Conservation (phyloP, 2,888 invertebrate genomes). For the Drosophila atripex region DNA sequence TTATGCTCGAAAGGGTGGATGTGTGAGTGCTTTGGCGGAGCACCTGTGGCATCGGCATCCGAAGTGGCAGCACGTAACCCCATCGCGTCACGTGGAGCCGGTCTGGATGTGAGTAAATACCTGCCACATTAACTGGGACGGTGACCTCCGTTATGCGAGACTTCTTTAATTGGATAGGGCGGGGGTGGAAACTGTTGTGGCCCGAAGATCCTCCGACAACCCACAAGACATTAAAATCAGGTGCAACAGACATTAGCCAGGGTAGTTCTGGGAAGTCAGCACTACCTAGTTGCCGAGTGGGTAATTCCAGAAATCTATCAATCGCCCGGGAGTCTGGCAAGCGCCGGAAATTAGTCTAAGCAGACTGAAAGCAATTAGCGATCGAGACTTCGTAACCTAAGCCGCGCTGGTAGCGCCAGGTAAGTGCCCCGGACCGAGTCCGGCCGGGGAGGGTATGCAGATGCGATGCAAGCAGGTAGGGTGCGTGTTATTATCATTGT, state of each 20-base stretch:
- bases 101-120: neutral
- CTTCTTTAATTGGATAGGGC: neutral
- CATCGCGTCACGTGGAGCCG: neutral
- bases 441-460: slow-evolving; percentile 8
- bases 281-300: slow-evolving; percentile 55
- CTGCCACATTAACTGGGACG: neutral
- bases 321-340: slow-evolving; percentile 42
- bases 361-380: slow-evolving; percentile 79
- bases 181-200: neutral
- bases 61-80: neutral
- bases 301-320: slow-evolving; percentile 64
- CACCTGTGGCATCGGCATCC: slow-evolving; percentile 10
- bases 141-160: neutral
- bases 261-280: slow-evolving; percentile 53
- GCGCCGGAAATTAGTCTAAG: slow-evolving; percentile 68
- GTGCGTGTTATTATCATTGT: neutral
- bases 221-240: slow-evolving; percentile 2
- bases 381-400: slow-evolving; percentile 57
- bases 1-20: slow-evolving; percentile 5
- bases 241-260: slow-evolving; percentile 7
- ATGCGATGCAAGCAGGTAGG: neutral
- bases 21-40: slow-evolving; percentile 7
- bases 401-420: slow-evolving; percentile 48
- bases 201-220: neutral
- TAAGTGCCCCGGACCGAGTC: neutral